phyloP scores from a whole-genome alignment of 2,888 invertebrate species.

The Diarsia dahlii region DNA sequence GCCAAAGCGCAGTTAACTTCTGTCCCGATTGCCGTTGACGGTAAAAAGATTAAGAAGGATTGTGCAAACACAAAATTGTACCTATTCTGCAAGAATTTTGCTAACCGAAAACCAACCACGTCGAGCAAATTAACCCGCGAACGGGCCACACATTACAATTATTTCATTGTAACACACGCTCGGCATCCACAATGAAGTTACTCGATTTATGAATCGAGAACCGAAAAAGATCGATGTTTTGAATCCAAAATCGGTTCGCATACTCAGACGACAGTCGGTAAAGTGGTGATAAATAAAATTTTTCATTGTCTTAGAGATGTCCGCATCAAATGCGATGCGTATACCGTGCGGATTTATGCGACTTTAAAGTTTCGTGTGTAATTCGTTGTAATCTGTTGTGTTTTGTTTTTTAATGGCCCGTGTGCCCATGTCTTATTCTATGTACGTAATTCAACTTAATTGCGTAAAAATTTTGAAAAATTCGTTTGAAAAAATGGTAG shows the following conservation, averaged over 20 bases:
- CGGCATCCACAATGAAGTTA: conserved; percentile 54
- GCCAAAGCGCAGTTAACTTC: background rate
- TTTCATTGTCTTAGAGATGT: conserved; percentile 57
- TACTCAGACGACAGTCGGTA: conserved; percentile 54
- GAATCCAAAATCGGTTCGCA: conserved; percentile 63
- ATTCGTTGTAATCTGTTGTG: conserved; percentile 16
- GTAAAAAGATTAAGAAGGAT: background rate
- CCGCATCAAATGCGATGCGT: conserved; percentile 41
- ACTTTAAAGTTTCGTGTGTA: conserved; percentile 12
- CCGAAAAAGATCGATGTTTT: conserved; percentile 63
- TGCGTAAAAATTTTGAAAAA: background rate
- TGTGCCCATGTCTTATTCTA: background rate
- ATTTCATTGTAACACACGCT: conserved; percentile 55
- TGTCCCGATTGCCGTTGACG: background rate
- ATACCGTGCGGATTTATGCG: conserved; percentile 14
- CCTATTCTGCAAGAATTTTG: background rate
- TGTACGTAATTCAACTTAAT: background rate
- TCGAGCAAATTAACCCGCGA: conserved; percentile 58
- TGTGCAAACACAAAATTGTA: background rate
- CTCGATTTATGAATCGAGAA: conserved; percentile 56
- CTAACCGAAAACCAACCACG: conserved; percentile 44
- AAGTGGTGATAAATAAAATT: conserved; percentile 45
- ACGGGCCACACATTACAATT: conserved; percentile 61
- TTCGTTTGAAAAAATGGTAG: too few species aligned
- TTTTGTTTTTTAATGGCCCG: conserved; percentile 25